These are phyloP conservation scores for Ylistrum balloti DNA, from an alignment of 1,140 invertebrate genomes.

Conservation along the genomic window DNA sequence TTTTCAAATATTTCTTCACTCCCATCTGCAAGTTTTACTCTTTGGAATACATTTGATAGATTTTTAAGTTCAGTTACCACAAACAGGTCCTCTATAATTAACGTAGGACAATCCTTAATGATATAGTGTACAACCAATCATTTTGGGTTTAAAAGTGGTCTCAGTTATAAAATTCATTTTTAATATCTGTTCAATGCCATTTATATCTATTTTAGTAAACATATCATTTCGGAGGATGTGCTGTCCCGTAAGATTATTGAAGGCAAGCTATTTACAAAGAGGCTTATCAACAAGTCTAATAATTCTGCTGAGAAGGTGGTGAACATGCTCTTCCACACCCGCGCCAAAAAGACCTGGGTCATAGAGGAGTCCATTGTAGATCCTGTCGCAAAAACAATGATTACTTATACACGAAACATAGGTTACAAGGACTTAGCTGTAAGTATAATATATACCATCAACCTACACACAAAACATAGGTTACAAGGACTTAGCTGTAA, in stretches of 20 bases:
- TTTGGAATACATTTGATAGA: too few species aligned
- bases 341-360: neutral
- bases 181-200: too few species aligned
- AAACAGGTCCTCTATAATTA: too few species aligned
- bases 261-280: neutral
- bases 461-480: too few species aligned
- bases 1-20: too few species aligned
- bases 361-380: neutral
- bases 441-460: neutral
- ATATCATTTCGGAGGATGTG: slow-evolving; percentile 25
- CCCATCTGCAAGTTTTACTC: too few species aligned
- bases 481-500: too few species aligned
- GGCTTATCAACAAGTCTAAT: neutral
- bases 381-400: neutral
- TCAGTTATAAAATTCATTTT: too few species aligned
- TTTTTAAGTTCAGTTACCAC: too few species aligned
- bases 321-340: neutral
- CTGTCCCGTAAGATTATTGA: neutral
- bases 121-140: too few species aligned
- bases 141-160: too few species aligned
- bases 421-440: neutral
- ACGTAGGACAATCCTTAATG: too few species aligned
- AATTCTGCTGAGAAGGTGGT: neutral
- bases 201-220: neutral
- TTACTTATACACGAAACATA: slow-evolving; percentile 24